phyloP scores from a whole-genome alignment of 2,888 invertebrate genomes.

The Acleris literana region DNA sequence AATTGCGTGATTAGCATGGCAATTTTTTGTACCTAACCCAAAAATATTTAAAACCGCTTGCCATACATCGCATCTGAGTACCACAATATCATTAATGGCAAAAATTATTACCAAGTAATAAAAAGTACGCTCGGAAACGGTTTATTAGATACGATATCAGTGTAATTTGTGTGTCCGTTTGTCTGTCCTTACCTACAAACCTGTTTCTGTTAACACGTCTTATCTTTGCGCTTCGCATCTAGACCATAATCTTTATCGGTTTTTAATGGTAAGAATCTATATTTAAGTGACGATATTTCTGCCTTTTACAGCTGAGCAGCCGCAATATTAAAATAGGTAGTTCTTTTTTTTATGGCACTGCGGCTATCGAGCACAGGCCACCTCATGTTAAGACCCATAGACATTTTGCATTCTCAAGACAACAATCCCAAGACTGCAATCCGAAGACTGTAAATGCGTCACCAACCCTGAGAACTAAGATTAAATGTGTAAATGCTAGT shows the following conservation, averaged over 20 bases:
- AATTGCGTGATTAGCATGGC: no score
- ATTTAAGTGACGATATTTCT: neutral
- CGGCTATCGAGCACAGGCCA: neutral
- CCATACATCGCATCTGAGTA: no score
- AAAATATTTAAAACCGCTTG: no score
- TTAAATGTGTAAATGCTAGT: no score
- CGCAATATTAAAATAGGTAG: no score
- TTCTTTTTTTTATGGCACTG: no score
- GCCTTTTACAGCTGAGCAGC: neutral
- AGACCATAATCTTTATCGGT: slow-evolving; percentile 36
- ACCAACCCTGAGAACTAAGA: no score
- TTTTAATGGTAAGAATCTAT: slow-evolving; percentile 35
- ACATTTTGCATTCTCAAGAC: no score
- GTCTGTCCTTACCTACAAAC: slow-evolving; percentile 5
- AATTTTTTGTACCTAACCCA: no score
- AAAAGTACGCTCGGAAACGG: slow-evolving; percentile 50
- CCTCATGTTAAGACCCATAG: neutral
- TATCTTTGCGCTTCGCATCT: slow-evolving; percentile 2
- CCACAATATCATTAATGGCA: slow-evolving; percentile 12
- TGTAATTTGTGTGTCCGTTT: slow-evolving; percentile 56
- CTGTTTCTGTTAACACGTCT: slow-evolving; percentile 12
- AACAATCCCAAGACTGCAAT: no score
- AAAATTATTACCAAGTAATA: slow-evolving; percentile 47
- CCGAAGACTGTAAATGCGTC: no score
- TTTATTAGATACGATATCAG: slow-evolving; percentile 55